Percentiles rank a stretch among this genome's conserved stretches.
phyloP scores from a whole-genome alignment of 2,888 invertebrate genomes.

The Tinea semifulvella region DNA sequence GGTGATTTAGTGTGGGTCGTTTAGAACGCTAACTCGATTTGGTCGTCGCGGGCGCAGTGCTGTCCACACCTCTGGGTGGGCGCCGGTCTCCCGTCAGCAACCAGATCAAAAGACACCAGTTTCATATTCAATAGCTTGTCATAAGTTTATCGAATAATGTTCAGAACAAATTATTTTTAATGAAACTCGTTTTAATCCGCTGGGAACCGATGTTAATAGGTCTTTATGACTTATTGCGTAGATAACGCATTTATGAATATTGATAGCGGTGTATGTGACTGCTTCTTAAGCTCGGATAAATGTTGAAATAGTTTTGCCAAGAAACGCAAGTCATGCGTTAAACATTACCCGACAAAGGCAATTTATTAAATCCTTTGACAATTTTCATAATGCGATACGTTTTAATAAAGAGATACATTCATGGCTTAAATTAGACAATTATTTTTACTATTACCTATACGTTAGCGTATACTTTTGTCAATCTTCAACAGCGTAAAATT shows the following conservation, averaged over 20 bases:
- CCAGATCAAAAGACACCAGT: conserved; percentile 30
- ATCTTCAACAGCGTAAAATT: conserved; percentile 33
- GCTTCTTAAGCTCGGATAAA: conserved; percentile 1
- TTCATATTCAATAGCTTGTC: conserved; percentile 31
- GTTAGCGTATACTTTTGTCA: conserved; percentile 8
- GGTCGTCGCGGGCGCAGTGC: conserved; percentile 19
- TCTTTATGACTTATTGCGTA: conserved; percentile 5
- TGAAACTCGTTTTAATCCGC: conserved; percentile 10
- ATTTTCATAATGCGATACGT: background rate
- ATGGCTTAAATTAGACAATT: background rate
- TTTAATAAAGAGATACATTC: background rate
- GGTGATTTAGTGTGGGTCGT: conserved; percentile 35
- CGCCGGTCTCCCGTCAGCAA: conserved; percentile 34
- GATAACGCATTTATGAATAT: conserved; percentile 8
- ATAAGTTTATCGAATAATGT: conserved; percentile 24
- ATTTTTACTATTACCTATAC: too few relatives aligned
- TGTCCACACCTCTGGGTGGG: conserved; percentile 55
- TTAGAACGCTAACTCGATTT: conserved; percentile 25
- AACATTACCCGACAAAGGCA: background rate
- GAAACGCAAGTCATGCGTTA: background rate
- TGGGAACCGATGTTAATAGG: conserved; percentile 12
- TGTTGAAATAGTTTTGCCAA: background rate
- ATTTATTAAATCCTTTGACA: background rate
- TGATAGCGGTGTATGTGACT: background rate
- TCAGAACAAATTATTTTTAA: conserved; percentile 9